A percentile compares a stretch with the other conserved stretches of the same genome.
phyloP scores from a whole-genome alignment of 2,888 invertebrate genomes.

The Antheraea assamensis region DNA sequence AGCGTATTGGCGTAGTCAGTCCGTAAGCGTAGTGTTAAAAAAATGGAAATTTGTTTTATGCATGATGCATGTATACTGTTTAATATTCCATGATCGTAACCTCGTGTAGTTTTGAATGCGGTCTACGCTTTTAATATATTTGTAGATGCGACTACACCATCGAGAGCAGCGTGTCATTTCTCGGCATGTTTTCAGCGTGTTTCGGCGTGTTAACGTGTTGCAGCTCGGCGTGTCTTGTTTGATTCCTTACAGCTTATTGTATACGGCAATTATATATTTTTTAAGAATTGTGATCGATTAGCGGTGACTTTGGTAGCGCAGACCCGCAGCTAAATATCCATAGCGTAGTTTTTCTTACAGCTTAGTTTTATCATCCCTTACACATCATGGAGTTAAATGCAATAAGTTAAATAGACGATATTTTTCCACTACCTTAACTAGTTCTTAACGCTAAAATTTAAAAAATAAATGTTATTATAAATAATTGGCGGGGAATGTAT shows the following conservation, averaged over 20 bases:
- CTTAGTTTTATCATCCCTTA: neutral
- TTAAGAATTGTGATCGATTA: neutral
- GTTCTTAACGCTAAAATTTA: neutral
- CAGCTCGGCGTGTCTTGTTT: neutral
- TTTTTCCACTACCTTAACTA: neutral
- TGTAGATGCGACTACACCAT: neutral
- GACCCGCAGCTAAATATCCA: neutral
- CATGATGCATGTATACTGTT: neutral
- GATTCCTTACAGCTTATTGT: neutral
- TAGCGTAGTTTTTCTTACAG: neutral
- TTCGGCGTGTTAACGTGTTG: neutral
- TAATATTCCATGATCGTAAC: neutral
- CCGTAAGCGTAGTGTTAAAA: neutral
- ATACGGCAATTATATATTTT: neutral
- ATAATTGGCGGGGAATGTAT: too few species aligned
- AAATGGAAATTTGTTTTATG: neutral
- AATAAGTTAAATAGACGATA: neutral
- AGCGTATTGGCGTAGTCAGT: neutral
- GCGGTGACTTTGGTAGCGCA: neutral
- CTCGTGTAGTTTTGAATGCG: neutral
- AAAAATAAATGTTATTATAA: neutral
- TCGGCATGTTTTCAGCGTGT: neutral
- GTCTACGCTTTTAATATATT: neutral
- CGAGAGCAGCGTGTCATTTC: neutral
- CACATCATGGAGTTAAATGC: neutral